Evolutionary conservation across 2,888 invertebrate genomes (phyloP), one percentile per base, ranked within the genome.

Genomic region (Cyrtodaria siliqua): DNA sequence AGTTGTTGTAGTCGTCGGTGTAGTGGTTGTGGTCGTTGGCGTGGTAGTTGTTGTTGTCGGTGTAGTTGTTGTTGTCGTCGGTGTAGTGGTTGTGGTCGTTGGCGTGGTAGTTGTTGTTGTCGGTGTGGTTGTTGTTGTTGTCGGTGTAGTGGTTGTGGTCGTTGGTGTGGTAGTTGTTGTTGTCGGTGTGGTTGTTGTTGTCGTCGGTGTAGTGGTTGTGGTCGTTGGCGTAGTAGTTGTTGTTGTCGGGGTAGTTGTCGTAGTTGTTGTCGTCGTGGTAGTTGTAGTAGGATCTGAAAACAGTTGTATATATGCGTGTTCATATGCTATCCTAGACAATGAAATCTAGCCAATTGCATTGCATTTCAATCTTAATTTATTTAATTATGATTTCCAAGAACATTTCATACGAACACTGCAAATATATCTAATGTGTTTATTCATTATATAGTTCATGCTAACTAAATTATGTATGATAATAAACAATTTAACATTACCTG

Each of bases 31-130:
- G 1, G 64, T 40, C 23, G 64, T 20, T 0, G 59, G 57, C 4
- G 71, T 27, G 14, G 59, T 49, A 18, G 73, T 62, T 18, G 67
- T 73, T 23, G 67, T 42, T 2, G 67, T 57, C 20, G 67, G 47
- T 18, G 67, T 23, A 4, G 62, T 38, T n/a, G 73, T 52, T 2
- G 59, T 68, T 0, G 74, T 59, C 3, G 74, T 62, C 8, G 74
- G 42, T 20, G 74, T 44, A 3, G 71, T 38, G 4, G 71, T 57
- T 20, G 71, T 40, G 2, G 62, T 63, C 16, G 67, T 33, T 18
- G 74, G 62, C 1, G 63, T 50, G 0, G 74, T 56, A 1, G 74
- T 67, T 24, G 74, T 29, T 0, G 74, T 59, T 2, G 68, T 40
- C 27, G 74, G 62, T 1, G 74, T 62, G 1, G 74, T 29, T 8